A percentile compares a stretch with the other conserved stretches of the same genome.
Evolutionary conservation across 2,888 invertebrate genomes (phyloP).

Genomic region (Linnaemya vulpina): DNA sequence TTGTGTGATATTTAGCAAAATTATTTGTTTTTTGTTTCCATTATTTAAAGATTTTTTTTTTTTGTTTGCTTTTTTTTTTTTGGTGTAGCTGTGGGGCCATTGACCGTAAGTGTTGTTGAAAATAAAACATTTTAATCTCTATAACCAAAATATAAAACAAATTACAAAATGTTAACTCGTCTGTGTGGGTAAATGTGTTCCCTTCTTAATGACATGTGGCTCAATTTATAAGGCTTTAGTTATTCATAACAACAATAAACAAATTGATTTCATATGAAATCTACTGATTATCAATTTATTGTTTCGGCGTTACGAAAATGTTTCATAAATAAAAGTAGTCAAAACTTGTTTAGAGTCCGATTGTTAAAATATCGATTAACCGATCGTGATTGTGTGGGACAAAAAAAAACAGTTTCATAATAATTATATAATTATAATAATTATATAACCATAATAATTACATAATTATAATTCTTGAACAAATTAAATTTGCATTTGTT

Average conservation of each 20-base stretch:
- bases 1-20: slow-evolving; percentile 63
- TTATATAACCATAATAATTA: no score
- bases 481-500: no score
- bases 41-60: slow-evolving; percentile 68
- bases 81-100: slow-evolving; percentile 66
- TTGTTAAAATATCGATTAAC: background rate
- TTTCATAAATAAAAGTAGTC: slow-evolving; percentile 2
- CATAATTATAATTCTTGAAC: no score
- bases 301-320: background rate
- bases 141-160: slow-evolving; percentile 53
- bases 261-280: no score
- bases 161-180: slow-evolving; percentile 36
- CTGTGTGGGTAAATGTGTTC: slow-evolving; percentile 20
- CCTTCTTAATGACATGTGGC: slow-evolving; percentile 46
- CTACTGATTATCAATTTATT: slow-evolving; percentile 24
- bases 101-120: slow-evolving; percentile 71
- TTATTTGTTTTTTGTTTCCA: slow-evolving; percentile 57
- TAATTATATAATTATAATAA: no score
- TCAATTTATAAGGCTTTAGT: slow-evolving; percentile 46
- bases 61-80: slow-evolving; percentile 25
- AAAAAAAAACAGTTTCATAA: background rate
- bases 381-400: no score
- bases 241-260: background rate
- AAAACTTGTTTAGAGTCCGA: background rate
- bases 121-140: slow-evolving; percentile 70